These are phyloP conservation scores for Scrobipalpa atriplicella DNA, from an alignment of 2,888 invertebrate genomes.

Conservation along the genomic window DNA sequence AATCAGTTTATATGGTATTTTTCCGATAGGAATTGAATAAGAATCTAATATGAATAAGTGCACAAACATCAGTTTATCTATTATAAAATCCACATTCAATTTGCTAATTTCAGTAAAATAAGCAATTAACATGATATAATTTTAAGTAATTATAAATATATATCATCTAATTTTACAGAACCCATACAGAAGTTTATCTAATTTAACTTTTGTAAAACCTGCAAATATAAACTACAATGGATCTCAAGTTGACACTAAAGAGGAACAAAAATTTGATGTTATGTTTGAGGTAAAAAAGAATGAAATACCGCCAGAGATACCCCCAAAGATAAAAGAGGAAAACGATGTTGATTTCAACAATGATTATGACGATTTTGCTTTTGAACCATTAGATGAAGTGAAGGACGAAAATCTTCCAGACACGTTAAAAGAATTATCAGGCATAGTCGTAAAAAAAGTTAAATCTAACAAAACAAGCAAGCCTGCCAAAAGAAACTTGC, in stretches of 20 bases:
- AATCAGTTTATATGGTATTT: no score
- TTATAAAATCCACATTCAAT: no score
- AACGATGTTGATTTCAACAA: background rate
- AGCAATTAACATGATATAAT: no score
- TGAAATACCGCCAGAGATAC: background rate
- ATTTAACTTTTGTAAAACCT: background rate
- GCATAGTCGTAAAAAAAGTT: background rate
- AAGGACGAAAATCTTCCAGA: constrained; percentile 9
- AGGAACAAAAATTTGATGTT: background rate
- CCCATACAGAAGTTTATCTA: background rate
- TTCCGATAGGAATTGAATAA: no score
- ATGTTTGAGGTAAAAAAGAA: background rate
- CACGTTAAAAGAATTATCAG: background rate
- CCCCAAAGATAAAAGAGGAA: background rate
- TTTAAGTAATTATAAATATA: background rate
- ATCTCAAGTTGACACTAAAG: background rate
- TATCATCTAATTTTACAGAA: background rate
- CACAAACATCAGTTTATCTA: no score
- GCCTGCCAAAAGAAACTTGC: background rate
- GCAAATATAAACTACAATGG: background rate
- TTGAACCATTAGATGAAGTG: background rate
- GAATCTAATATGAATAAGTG: no score
- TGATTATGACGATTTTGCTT: background rate
- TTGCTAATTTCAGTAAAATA: no score
- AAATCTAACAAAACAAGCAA: background rate